phyloP scores from a whole-genome alignment of 2,797 vertebrate species.

The Gila robusta region DNA sequence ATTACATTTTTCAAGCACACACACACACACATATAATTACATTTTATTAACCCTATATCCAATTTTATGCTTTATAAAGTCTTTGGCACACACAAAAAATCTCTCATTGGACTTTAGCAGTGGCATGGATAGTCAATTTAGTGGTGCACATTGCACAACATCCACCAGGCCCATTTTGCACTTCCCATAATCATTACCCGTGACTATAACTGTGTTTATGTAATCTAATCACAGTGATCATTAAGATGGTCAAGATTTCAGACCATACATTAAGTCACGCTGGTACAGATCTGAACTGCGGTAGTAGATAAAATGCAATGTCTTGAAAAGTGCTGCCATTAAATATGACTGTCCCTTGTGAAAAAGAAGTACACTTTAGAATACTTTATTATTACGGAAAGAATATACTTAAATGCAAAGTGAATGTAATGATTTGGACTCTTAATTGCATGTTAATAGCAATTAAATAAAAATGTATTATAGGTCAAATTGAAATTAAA shows the following conservation, averaged over 20 bases:
- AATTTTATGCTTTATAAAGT: constrained; percentile 15
- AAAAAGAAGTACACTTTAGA: not conserved
- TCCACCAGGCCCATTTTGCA: not conserved
- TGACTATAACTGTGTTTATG: constrained; percentile 16
- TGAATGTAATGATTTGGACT: not conserved
- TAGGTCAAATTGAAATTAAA: not conserved
- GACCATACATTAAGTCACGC: not conserved
- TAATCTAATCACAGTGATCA: constrained; percentile 25
- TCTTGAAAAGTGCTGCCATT: not conserved
- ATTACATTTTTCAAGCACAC: not conserved
- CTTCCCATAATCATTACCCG: constrained; percentile 20
- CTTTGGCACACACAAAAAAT: constrained; percentile 25
- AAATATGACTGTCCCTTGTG: not conserved
- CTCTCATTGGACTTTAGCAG: not conserved
- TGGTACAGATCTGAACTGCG: not conserved
- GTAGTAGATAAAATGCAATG: not conserved
- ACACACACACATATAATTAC: not conserved
- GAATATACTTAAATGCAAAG: not conserved
- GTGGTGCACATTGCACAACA: constrained; percentile 10
- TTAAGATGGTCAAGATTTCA: constrained; percentile 12
- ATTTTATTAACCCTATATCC: too few species aligned
- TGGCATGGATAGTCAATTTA: constrained; percentile 7
- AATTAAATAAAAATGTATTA: not conserved
- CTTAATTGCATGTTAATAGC: not conserved
- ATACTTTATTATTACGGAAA: not conserved